phyloP scores from a whole-genome alignment of 2,113 vertebrate species.

The Dicerorhinus sumatrensis region DNA sequence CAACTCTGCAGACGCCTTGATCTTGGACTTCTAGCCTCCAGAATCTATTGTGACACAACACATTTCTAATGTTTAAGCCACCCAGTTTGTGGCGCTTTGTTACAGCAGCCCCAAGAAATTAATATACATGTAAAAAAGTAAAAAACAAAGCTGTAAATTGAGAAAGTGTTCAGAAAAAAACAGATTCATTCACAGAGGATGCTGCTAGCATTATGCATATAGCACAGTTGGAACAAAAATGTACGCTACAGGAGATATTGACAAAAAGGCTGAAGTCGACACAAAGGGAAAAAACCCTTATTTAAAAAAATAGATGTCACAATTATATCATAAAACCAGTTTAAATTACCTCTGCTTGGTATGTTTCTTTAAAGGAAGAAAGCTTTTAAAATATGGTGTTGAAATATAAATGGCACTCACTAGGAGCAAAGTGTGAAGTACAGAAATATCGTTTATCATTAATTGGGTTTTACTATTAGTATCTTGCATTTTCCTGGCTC shows the following conservation, averaged over 20 bases:
- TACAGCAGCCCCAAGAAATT: background rate
- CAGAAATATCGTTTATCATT: conserved; percentile 4
- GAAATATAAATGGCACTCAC: conserved; percentile 22
- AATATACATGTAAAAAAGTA: background rate
- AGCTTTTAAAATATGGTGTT: background rate
- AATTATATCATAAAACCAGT: background rate
- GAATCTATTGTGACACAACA: background rate
- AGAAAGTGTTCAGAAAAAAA: background rate
- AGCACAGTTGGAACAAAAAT: background rate
- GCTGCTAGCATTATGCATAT: too few relatives aligned
- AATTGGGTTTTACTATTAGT: conserved; percentile 16
- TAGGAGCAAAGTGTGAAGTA: background rate
- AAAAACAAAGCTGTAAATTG: background rate
- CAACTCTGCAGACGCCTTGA: background rate
- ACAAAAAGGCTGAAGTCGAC: background rate
- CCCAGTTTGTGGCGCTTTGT: background rate
- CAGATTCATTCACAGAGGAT: background rate
- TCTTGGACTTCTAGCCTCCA: background rate
- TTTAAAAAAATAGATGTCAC: background rate
- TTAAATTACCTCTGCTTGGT: background rate
- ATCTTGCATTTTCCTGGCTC: conserved; percentile 39
- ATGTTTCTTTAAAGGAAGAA: background rate
- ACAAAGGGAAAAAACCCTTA: background rate
- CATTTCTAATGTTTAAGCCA: background rate
- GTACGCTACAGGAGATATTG: background rate